phyloP scores from a whole-genome alignment of 1,140 invertebrate species.

The Octopus sinensis region DNA sequence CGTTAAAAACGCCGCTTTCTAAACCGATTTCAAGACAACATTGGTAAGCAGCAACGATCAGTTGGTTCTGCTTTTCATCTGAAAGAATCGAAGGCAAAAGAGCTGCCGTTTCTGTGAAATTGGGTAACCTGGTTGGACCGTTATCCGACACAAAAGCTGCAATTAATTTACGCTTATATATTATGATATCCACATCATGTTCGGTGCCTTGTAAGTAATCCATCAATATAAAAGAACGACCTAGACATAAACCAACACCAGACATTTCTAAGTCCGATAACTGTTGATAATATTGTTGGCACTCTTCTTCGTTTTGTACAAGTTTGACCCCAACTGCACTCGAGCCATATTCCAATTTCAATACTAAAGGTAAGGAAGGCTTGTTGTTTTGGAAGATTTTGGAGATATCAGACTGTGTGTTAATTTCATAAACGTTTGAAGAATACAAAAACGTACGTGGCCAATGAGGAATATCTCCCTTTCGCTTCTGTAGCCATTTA shows the following conservation, averaged over 20 bases:
- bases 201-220: slow-evolving; percentile 33
- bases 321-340: slow-evolving; percentile 36
- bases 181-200: slow-evolving; percentile 38
- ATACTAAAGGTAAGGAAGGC: slow-evolving; percentile 25
- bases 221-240: slow-evolving; percentile 33
- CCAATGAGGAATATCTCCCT: slow-evolving; percentile 32
- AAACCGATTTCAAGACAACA: slow-evolving; percentile 40
- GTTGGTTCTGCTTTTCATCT: slow-evolving; percentile 30
- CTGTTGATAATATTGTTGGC: slow-evolving; percentile 21
- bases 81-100: slow-evolving; percentile 28
- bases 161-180: slow-evolving; percentile 32
- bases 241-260: slow-evolving; percentile 35
- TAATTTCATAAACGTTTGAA: slow-evolving; percentile 17
- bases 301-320: slow-evolving; percentile 27
- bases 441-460: slow-evolving; percentile 30
- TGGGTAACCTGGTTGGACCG: slow-evolving; percentile 31
- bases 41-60: slow-evolving; percentile 33
- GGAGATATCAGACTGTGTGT: slow-evolving; percentile 19
- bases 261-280: slow-evolving; percentile 26
- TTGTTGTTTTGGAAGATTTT: slow-evolving; percentile 13
- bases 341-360: slow-evolving; percentile 41
- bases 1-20: slow-evolving; percentile 38
- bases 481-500: slow-evolving; percentile 16
- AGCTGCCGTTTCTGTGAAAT: slow-evolving; percentile 30
- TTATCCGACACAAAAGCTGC: slow-evolving; percentile 40